Percentiles rank a stretch among this genome's conserved stretches.
Evolutionary conservation across 2,888 invertebrate species (phyloP).

Genomic region (Lepidocyrtinus sp.): DNA sequence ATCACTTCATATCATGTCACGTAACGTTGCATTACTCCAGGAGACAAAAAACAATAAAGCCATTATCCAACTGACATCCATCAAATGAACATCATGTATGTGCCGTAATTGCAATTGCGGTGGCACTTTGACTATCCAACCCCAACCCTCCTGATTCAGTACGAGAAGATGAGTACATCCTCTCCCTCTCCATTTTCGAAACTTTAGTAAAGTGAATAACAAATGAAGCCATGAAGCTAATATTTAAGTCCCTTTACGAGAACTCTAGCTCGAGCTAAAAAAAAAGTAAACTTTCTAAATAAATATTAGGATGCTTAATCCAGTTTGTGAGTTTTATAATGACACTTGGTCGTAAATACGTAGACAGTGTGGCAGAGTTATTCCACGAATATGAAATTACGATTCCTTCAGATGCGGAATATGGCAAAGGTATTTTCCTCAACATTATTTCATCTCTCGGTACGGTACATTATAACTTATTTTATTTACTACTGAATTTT

Average conservation of each 20-base stretch:
- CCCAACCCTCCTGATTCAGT: too few species aligned
- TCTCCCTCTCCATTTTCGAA: constrained; percentile 14
- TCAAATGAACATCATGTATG: constrained; percentile 64
- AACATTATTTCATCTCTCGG: neutral
- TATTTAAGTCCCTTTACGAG: neutral
- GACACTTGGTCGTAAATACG: constrained; percentile 56
- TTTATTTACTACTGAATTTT: constrained; percentile 40
- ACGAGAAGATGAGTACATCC: too few species aligned
- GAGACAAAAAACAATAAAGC: constrained; percentile 65
- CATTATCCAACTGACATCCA: constrained; percentile 65
- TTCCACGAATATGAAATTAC: too few species aligned
- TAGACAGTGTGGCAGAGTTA: too few species aligned
- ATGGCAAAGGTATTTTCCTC: neutral
- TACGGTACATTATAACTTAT: neutral
- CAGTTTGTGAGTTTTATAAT: constrained; percentile 37
- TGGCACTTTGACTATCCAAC: neutral
- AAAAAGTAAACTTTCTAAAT: too few species aligned
- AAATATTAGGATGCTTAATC: too few species aligned
- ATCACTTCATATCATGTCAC: too few species aligned
- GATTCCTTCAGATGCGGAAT: neutral
- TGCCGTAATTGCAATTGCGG: constrained; percentile 25
- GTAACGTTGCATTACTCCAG: too few species aligned
- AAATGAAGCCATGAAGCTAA: too few species aligned
- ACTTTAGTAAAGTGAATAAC: too few species aligned
- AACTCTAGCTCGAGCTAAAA: too few species aligned